phyloP scores from a whole-genome alignment of 2,113 vertebrate species.

The Vidua macroura region DNA sequence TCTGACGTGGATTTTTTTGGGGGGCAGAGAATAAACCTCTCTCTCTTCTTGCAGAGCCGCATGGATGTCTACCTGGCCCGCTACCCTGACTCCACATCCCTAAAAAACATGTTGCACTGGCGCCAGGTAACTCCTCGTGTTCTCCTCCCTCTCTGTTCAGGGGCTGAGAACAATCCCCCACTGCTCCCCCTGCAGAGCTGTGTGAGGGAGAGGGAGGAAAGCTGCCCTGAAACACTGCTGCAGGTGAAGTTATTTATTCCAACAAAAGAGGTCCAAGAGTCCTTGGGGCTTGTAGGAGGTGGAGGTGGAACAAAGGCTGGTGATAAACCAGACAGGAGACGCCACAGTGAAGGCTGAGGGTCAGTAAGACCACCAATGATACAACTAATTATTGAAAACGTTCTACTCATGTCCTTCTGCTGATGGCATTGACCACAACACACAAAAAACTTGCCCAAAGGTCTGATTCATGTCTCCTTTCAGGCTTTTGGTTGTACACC shows the following conservation, averaged over 20 bases:
- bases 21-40: neutral
- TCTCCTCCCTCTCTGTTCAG: neutral
- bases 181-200: neutral
- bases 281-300: neutral
- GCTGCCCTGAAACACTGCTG: neutral
- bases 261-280: neutral
- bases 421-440: neutral
- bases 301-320: neutral
- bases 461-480: neutral
- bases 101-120: slow-evolving; percentile 87
- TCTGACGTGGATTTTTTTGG: neutral
- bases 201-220: neutral
- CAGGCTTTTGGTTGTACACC: neutral
- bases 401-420: neutral
- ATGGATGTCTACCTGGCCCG: slow-evolving; percentile 80
- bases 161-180: neutral
- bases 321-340: neutral
- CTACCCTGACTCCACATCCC: slow-evolving; percentile 84
- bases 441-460: neutral
- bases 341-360: neutral
- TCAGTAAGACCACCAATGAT: neutral
- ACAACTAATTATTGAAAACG: neutral
- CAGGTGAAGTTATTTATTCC: neutral
- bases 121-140: slow-evolving; percentile 73
- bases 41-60: slow-evolving; percentile 72